These are phyloP conservation scores for Scelioninae gen. 1 DNA, from an alignment of 2,888 invertebrate genomes.

Conservation along the genomic window DNA sequence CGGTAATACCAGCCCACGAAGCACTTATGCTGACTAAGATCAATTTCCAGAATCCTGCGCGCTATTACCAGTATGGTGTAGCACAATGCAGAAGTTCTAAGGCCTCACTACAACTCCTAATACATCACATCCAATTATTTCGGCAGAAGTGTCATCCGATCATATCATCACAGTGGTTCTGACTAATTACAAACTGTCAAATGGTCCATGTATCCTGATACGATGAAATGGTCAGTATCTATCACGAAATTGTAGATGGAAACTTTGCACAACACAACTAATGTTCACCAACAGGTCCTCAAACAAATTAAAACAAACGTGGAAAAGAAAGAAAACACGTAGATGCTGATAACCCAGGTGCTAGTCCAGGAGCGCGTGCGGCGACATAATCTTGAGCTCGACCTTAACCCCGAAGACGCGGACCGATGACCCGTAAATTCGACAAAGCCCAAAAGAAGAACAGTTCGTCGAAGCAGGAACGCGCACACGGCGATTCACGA, in stretches of 20 bases:
- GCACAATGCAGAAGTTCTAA: neutral
- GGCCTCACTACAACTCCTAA: neutral
- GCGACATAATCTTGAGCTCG: slow-evolving; percentile 29
- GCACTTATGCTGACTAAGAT: too few species aligned
- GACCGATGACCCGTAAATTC: slow-evolving; percentile 67
- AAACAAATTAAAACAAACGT: neutral
- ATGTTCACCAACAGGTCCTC: neutral
- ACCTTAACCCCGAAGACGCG: slow-evolving; percentile 62
- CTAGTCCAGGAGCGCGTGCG: slow-evolving; percentile 7
- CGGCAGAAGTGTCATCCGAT: neutral
- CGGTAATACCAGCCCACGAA: too few species aligned
- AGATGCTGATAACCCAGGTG: neutral
- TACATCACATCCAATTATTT: neutral
- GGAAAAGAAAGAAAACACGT: neutral
- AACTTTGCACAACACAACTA: neutral
- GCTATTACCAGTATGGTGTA: neutral
- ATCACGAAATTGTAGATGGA: too few species aligned
- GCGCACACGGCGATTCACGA: slow-evolving; percentile 76
- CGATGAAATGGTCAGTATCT: too few species aligned
- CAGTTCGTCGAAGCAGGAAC: slow-evolving; percentile 22
- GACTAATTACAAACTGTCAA: neutral
- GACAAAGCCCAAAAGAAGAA: slow-evolving; percentile 37
- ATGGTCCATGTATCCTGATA: too few species aligned
- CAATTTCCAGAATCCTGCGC: too few species aligned
- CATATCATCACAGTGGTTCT: too few species aligned